Evolutionary conservation across 2,113 vertebrate species (phyloP).

Genomic region (Indicator maculatus): DNA sequence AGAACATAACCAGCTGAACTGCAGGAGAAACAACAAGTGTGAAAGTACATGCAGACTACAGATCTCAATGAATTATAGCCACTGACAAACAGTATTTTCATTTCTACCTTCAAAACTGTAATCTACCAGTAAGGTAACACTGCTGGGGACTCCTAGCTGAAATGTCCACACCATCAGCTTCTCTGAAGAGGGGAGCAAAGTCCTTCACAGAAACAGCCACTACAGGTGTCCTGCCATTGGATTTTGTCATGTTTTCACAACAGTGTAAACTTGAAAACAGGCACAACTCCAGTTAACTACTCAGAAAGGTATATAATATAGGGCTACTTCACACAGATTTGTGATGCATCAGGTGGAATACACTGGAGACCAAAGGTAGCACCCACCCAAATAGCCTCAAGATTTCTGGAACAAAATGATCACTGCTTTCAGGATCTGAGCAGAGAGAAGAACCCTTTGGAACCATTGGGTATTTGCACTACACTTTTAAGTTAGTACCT

Average conservation of each 20-base stretch:
- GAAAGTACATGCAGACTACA: background rate
- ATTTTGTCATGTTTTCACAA: background rate
- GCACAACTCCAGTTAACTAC: background rate
- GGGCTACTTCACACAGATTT: background rate
- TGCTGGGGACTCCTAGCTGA: background rate
- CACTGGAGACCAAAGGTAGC: background rate
- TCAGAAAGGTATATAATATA: background rate
- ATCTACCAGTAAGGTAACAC: background rate
- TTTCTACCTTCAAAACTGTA: background rate
- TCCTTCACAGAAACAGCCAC: background rate
- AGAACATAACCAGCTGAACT: background rate
- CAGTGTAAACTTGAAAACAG: background rate
- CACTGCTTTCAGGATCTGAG: background rate
- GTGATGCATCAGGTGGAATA: background rate
- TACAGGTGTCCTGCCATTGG: accelerated
- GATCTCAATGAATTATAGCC: background rate
- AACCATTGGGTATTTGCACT: background rate
- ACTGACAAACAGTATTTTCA: background rate
- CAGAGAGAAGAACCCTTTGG: background rate
- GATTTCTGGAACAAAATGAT: background rate
- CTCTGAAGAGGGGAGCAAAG: background rate
- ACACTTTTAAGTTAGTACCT: accelerated
- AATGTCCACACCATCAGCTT: accelerated
- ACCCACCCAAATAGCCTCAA: background rate
- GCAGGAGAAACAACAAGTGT: background rate